A percentile compares a stretch with the other conserved stretches of the same genome.
Conservation (phyloP, 92 coral and sea anemone genomes). For the Parazoanthus atlanticus region DNA sequence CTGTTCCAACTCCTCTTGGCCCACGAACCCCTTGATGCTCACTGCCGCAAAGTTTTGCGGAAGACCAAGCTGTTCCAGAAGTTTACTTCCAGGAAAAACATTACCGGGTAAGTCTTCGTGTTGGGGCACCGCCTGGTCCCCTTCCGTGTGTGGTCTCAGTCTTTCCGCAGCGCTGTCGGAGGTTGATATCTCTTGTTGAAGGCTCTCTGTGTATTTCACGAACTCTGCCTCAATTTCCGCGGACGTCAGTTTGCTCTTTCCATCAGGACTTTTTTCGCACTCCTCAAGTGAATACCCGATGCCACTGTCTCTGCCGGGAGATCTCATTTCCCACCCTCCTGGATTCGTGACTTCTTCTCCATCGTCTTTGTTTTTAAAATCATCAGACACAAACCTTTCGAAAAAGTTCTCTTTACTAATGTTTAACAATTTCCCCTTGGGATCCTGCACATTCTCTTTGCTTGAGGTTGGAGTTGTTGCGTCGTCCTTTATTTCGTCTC, state of each 20-base stretch:
- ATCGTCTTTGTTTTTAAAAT: slow-evolving; percentile 33
- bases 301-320: slow-evolving; percentile 80
- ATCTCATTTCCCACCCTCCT: neutral
- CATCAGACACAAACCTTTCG: slow-evolving; percentile 49
- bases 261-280: slow-evolving; percentile 59
- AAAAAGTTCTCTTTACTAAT: slow-evolving; percentile 16
- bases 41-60: slow-evolving; percentile 86
- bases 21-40: slow-evolving; percentile 67
- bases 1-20: slow-evolving; percentile 37
- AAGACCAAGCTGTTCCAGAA: slow-evolving; percentile 66
- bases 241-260: neutral
- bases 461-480: neutral
- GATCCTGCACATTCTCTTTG: neutral
- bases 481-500: neutral
- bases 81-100: slow-evolving; percentile 61
- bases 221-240: neutral
- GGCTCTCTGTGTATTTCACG: neutral
- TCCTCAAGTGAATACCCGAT: slow-evolving; percentile 84
- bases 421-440: slow-evolving; percentile 25
- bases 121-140: neutral
- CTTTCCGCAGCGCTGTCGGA: neutral
- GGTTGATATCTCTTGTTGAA: neutral
- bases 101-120: slow-evolving; percentile 35
- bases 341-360: neutral
- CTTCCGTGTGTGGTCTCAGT: slow-evolving; percentile 35